Evolutionary conservation across 2,888 invertebrate genomes (phyloP).

Genomic region (Lordiphosa andalusiaca): DNA sequence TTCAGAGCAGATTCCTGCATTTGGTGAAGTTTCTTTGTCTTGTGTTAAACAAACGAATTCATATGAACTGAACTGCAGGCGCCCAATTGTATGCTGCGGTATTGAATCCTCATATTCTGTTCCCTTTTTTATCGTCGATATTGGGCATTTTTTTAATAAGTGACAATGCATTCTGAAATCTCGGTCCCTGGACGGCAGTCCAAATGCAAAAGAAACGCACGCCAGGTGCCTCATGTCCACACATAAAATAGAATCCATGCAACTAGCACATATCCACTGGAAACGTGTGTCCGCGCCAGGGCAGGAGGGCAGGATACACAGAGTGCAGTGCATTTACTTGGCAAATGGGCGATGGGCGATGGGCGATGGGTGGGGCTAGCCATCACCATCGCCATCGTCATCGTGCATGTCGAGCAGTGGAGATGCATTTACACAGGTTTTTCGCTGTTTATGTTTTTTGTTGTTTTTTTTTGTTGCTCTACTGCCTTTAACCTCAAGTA

Average conservation of each 20-base stretch:
- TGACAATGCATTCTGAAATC: slow-evolving; percentile 26
- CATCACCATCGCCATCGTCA: slow-evolving; percentile 11
- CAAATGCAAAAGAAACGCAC: slow-evolving; percentile 17
- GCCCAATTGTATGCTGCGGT: slow-evolving; percentile 15
- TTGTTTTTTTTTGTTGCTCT: slow-evolving; percentile 28
- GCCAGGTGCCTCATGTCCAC: slow-evolving; percentile 1
- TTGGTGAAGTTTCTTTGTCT: background rate
- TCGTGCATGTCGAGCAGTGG: slow-evolving; percentile 37
- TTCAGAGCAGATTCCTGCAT: background rate
- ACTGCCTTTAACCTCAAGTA: slow-evolving; percentile 55
- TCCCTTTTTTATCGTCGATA: no score
- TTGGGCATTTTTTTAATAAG: slow-evolving; percentile 37
- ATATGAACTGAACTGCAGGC: background rate
- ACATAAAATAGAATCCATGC: slow-evolving; percentile 40
- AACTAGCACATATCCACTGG: slow-evolving; percentile 57
- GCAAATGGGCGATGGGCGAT: slow-evolving; percentile 11
- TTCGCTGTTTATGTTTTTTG: slow-evolving; percentile 24
- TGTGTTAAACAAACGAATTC: background rate
- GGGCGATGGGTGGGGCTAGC: slow-evolving; percentile 1
- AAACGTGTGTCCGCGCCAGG: slow-evolving; percentile 20
- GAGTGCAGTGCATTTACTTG: slow-evolving; percentile 32
- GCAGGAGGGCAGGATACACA: slow-evolving; percentile 27
- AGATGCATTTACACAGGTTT: slow-evolving; percentile 37
- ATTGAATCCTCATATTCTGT: slow-evolving; percentile 1
- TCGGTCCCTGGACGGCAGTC: slow-evolving; percentile 1